phyloP scores from a whole-genome alignment of 1,140 invertebrate genomes.

The Drosophila cardini region DNA sequence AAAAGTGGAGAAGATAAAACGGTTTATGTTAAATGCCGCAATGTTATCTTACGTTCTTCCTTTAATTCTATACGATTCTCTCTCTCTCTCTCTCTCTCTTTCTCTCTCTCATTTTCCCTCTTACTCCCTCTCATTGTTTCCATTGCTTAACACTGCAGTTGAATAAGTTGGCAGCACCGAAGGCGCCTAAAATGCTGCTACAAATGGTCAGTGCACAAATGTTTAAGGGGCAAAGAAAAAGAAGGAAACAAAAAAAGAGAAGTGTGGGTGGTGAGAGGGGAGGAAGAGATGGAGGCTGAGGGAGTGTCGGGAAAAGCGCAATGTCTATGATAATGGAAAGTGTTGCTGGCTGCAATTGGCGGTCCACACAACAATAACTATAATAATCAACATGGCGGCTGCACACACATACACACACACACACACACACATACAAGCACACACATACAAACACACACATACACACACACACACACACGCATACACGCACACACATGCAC shows the following conservation, averaged over 20 bases:
- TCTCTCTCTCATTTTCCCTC: not conserved
- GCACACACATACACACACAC: conserved; percentile 16
- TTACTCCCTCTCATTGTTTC: not conserved
- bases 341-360: conserved; percentile 59
- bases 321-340: conserved; percentile 27
- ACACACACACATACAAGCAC: conserved; percentile 1
- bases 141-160: conserved; percentile 25
- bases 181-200: conserved; percentile 57
- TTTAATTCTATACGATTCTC: not conserved
- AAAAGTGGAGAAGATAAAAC: conserved; percentile 45
- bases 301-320: not conserved
- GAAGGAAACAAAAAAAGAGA: not conserved
- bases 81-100: not conserved
- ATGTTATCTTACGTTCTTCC: conserved; percentile 50
- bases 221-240: not conserved
- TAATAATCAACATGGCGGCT: conserved; percentile 73
- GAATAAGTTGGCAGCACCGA: conserved; percentile 18
- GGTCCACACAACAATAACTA: conserved; percentile 69
- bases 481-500: not conserved
- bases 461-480: conserved; percentile 18
- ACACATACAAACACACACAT: conserved; percentile 16
- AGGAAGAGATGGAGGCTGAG: too few relatives aligned
- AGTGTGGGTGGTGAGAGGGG: not conserved
- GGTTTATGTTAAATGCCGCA: conserved; percentile 70
- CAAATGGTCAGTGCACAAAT: conserved; percentile 7